Evolutionary conservation across 2,888 invertebrate species (phyloP), one percentile per base, ranked within the genome.

Genomic region (Eupithecia pulchellata): DNA sequence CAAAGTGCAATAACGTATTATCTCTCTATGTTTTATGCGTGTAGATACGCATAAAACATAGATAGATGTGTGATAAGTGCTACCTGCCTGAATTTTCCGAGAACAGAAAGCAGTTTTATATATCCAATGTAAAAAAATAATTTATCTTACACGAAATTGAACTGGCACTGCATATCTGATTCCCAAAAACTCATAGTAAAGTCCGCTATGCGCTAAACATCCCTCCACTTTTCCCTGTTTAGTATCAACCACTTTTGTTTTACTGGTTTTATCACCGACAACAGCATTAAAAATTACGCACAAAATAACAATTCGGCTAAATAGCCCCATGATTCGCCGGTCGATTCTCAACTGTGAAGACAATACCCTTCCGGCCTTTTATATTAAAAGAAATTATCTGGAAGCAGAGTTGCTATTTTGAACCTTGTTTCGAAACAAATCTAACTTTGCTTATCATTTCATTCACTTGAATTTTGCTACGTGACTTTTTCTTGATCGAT

Each of bases 151-250:
- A 85, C 82, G 78, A 79, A 91, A 94, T 78, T 83, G 88, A 2
- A 89, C 81, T 3, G 90, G 86, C 2, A 89, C 81, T 0, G 82
- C 94, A 79, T 94, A 94, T 80, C 88, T 76, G 5, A 94, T 87
- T 8, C 91, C 93, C 69, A 90, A 82, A 78, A 87, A 94, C 72
- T 94, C 91, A 74, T 91, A 92, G 76, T 87, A 92, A 13, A 87
- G 64, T 34, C 85, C 90, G 75, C 85, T 91, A 0, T 78, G 39
- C 0, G 89, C 82, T 64, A 94, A 83, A 75, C 74, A 82, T 0
- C 94, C 94, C 75, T 93, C 90, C 0, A 94, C 83, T 77, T 87
- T 86, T 0, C 94, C 94, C 61, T 93, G 88, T 27, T 86, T 86
- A 0, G 93, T 93, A 4, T 79, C 78, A 1, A 93, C 89, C 52